Percentiles rank a stretch among this genome's conserved stretches.
Evolutionary conservation across 2,888 invertebrate species (phyloP).

Genomic region (Craniophora ligustri): DNA sequence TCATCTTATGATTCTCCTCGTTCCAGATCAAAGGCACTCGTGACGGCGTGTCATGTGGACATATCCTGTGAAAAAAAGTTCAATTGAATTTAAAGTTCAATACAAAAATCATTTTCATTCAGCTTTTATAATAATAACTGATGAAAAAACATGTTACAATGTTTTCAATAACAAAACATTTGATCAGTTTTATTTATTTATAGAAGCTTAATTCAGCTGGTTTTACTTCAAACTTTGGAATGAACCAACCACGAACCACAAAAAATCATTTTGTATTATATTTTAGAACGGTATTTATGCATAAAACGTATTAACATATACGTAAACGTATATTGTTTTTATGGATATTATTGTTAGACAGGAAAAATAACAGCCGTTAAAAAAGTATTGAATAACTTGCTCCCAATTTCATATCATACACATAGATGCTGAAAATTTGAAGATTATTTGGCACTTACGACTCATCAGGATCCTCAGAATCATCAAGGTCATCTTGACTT

Average conservation of each 20-base stretch:
- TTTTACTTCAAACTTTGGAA: background rate
- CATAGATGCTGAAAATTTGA: no score
- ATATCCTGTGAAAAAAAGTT: slow-evolving; percentile 72
- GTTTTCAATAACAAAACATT: slow-evolving; percentile 8
- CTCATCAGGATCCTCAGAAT: slow-evolving; percentile 89
- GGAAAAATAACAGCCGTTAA: no score
- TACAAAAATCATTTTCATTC: background rate
- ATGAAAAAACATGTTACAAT: background rate
- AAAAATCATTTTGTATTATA: background rate
- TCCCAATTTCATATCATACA: no score
- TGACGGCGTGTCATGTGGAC: slow-evolving; percentile 92
- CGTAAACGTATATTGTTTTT: no score
- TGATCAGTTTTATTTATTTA: slow-evolving; percentile 10
- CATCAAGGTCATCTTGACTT: slow-evolving; percentile 88
- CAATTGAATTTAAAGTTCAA: slow-evolving; percentile 1
- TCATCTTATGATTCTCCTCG: slow-evolving; percentile 78
- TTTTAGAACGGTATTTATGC: background rate
- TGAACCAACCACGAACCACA: background rate
- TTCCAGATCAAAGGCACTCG: slow-evolving; percentile 92
- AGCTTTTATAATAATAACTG: background rate
- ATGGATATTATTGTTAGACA: no score
- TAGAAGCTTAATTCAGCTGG: background rate
- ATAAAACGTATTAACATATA: no score
- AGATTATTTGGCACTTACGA: no score
- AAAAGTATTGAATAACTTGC: no score